These are phyloP conservation scores for Aphaenogaster rudis DNA, from an alignment of 1,140 invertebrate genomes.

Conservation along the genomic window DNA sequence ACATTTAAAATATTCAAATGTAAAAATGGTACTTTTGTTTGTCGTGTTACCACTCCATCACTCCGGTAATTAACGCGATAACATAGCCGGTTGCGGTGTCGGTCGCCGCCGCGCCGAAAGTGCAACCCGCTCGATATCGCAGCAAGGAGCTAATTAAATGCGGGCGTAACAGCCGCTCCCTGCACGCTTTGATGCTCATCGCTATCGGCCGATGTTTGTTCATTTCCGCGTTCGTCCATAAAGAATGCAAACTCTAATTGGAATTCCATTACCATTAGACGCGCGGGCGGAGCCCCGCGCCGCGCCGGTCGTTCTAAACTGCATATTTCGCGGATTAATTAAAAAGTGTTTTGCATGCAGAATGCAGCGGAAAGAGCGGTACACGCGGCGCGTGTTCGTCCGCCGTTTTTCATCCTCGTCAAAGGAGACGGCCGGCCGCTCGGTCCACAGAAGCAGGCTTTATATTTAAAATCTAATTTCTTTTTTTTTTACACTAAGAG, in stretches of 20 bases:
- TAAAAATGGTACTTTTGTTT: background rate
- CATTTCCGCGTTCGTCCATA: constrained; percentile 57
- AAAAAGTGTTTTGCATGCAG: constrained; percentile 74
- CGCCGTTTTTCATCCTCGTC: constrained; percentile 40
- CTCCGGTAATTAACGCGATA: constrained; percentile 50
- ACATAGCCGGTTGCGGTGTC: constrained; percentile 31
- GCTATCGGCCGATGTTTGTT: constrained; percentile 45
- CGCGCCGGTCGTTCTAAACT: constrained; percentile 30
- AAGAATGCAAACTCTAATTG: constrained; percentile 72
- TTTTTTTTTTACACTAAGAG: constrained; percentile 11
- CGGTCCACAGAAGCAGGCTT: constrained; percentile 39
- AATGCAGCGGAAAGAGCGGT: constrained; percentile 49
- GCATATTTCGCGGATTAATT: constrained; percentile 73
- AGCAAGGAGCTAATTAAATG: constrained; percentile 68
- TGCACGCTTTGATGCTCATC: constrained; percentile 49
- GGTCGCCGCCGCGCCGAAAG: constrained; percentile 28
- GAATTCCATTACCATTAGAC: constrained; percentile 73
- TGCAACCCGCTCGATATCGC: constrained; percentile 54
- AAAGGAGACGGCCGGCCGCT: constrained; percentile 10
- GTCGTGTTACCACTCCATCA: constrained; percentile 17
- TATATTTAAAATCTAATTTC: constrained; percentile 51
- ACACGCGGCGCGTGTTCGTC: constrained; percentile 31
- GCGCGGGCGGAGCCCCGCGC: constrained; percentile 12
- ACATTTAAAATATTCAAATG: background rate
- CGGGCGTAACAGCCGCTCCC: constrained; percentile 17